Evolutionary conservation across 2,888 invertebrate genomes (phyloP).

Genomic region (Drosophila longiperda): DNA sequence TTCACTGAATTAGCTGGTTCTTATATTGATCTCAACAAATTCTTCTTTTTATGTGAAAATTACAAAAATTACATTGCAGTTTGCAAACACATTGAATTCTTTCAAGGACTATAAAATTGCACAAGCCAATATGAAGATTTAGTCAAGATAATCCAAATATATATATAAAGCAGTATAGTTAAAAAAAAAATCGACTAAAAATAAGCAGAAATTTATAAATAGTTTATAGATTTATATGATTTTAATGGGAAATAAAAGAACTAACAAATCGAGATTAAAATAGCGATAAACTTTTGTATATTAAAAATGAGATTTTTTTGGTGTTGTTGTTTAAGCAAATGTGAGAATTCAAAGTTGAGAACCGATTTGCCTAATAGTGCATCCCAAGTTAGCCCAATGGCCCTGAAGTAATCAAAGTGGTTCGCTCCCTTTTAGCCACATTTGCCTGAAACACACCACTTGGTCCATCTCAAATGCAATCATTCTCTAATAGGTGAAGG

Average conservation of each 20-base stretch:
- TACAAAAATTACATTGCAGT: no score
- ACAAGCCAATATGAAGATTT: background rate
- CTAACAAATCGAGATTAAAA: background rate
- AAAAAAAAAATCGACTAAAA: background rate
- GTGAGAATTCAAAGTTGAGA: background rate
- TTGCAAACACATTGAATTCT: background rate
- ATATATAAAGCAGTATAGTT: background rate
- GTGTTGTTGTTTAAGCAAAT: background rate
- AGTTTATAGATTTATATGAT: background rate
- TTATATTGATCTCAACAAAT: background rate
- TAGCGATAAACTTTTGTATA: background rate
- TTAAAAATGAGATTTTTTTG: background rate
- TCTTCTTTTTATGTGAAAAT: no score
- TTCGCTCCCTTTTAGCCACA: conserved; percentile 9
- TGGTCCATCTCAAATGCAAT: conserved; percentile 10
- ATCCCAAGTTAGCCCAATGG: conserved; percentile 18
- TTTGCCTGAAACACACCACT: conserved; percentile 3
- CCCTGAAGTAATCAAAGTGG: conserved; percentile 47
- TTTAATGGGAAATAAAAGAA: background rate
- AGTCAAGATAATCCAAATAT: background rate
- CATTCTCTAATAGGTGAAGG: background rate
- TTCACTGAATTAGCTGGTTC: background rate
- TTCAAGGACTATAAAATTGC: no score
- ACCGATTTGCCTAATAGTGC: conserved; percentile 26
- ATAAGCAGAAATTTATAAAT: background rate